Percentiles rank a stretch among this genome's conserved stretches.
Conservation (phyloP, 2,888 invertebrate species). For the Laothoe populi region DNA sequence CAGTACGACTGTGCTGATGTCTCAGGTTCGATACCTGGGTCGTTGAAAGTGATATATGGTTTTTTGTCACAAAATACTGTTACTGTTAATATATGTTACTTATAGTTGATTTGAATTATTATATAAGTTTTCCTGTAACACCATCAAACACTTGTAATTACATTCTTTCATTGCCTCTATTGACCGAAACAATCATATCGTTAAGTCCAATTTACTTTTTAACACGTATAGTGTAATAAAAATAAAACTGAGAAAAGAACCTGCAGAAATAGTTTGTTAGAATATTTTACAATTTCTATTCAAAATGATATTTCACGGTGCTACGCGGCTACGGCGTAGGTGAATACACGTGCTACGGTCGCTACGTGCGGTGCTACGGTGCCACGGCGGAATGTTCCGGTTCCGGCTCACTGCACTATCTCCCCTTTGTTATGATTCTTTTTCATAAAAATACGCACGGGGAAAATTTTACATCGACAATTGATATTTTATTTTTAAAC, state of each 20-base stretch:
- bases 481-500: constrained; percentile 12
- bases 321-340: constrained; percentile 41
- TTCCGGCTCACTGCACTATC: constrained; percentile 41
- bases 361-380: constrained; percentile 39
- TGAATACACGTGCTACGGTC: constrained; percentile 40
- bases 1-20: too few relatives aligned
- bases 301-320: constrained; percentile 38
- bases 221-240: not conserved
- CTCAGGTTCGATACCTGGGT: too few relatives aligned
- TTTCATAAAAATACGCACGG: constrained; percentile 12
- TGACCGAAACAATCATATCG: too few relatives aligned
- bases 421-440: constrained; percentile 22
- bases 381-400: constrained; percentile 39
- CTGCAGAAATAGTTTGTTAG: constrained; percentile 10
- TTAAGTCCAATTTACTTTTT: not conserved
- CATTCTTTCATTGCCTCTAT: too few relatives aligned
- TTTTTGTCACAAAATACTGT: too few relatives aligned
- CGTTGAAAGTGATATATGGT: too few relatives aligned
- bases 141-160: too few relatives aligned
- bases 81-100: too few relatives aligned
- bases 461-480: constrained; percentile 11
- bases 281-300: constrained; percentile 34
- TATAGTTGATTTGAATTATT: too few relatives aligned
- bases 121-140: too few relatives aligned
- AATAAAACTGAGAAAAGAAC: constrained; percentile 3